Evolutionary conservation across 2,888 invertebrate genomes (phyloP).

Genomic region (Conomelus anceps): DNA sequence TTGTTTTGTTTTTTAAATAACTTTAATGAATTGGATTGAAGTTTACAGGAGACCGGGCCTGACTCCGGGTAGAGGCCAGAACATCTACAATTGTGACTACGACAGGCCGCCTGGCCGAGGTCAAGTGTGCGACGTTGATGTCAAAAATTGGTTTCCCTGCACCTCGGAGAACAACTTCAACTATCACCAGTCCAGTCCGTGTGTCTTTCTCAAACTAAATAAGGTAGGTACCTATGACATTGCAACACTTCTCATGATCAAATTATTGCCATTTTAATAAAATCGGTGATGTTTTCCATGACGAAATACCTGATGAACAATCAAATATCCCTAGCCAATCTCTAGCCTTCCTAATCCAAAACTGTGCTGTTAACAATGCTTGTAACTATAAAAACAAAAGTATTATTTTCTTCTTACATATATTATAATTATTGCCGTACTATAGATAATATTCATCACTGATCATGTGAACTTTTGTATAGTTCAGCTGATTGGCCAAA

Average conservation of each 20-base stretch:
- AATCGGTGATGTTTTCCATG: too few relatives aligned
- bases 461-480: too few relatives aligned
- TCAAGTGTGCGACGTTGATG: constrained; percentile 82
- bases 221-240: constrained; percentile 50
- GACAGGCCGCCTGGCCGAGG: constrained; percentile 61
- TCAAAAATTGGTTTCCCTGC: constrained; percentile 70
- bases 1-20: not conserved
- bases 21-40: constrained; percentile 15
- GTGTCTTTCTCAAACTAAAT: constrained; percentile 91
- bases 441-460: too few relatives aligned
- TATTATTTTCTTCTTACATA: not conserved
- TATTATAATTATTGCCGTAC: too few relatives aligned
- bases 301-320: too few relatives aligned
- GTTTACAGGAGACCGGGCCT: constrained; percentile 67
- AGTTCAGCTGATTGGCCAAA: too few relatives aligned
- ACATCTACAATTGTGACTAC: constrained; percentile 69
- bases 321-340: too few relatives aligned
- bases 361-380: too few relatives aligned
- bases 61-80: constrained; percentile 64
- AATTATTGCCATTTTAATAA: too few relatives aligned
- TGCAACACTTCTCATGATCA: too few relatives aligned
- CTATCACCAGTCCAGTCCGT: constrained; percentile 86
- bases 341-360: too few relatives aligned
- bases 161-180: constrained; percentile 79
- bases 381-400: too few relatives aligned